These are phyloP conservation scores for Megaceryle torquata DNA, from an alignment of 2,113 vertebrate genomes.

Conservation along the genomic window DNA sequence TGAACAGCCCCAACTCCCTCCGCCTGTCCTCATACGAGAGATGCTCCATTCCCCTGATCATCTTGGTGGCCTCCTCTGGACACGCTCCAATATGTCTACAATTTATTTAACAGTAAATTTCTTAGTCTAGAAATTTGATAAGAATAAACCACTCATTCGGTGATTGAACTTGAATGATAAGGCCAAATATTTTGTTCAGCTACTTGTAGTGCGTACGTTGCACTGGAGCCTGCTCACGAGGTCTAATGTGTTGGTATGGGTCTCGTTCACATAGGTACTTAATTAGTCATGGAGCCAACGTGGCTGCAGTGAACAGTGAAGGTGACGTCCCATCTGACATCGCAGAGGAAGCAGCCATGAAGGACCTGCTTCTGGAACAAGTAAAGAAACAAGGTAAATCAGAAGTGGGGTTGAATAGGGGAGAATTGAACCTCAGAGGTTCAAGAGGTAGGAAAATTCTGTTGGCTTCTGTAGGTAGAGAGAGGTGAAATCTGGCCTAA, in stretches of 20 bases:
- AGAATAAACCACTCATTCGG: neutral
- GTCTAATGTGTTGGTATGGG: neutral
- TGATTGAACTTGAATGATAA: neutral
- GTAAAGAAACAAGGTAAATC: slow-evolving; percentile 82
- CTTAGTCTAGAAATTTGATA: neutral
- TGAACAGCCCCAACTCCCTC: too few relatives aligned
- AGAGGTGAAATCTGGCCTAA: neutral
- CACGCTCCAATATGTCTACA: too few relatives aligned
- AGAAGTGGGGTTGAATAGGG: rapidly evolving
- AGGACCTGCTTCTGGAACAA: slow-evolving; percentile 86
- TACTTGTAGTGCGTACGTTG: neutral
- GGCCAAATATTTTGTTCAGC: neutral
- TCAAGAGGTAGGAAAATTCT: neutral
- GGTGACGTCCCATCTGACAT: slow-evolving; percentile 92
- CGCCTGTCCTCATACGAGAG: too few relatives aligned
- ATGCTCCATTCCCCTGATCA: too few relatives aligned
- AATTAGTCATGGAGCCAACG: slow-evolving; percentile 81
- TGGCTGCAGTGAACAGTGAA: slow-evolving; percentile 90
- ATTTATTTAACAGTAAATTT: neutral
- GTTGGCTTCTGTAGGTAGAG: neutral
- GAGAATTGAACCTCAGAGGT: neutral
- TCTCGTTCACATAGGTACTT: slow-evolving; percentile 79
- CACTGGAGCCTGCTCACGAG: neutral
- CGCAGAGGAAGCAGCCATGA: slow-evolving; percentile 89
- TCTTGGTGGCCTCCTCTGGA: too few relatives aligned